phyloP scores from a whole-genome alignment of 2,888 invertebrate species.

The Maniola hyperantus region DNA sequence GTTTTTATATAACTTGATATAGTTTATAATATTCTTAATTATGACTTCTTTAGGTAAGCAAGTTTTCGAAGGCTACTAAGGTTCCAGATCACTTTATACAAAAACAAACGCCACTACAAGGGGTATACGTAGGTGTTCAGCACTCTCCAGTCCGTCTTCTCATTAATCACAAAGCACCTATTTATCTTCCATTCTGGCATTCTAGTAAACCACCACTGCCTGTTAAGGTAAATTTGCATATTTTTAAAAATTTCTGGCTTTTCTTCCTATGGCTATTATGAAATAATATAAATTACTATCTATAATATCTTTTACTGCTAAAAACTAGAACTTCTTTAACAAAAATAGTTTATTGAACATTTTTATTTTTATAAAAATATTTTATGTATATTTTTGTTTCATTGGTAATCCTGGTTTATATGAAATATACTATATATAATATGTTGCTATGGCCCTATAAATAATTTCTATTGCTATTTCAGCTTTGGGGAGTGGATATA shows the following conservation, averaged over 20 bases:
- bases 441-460: background rate
- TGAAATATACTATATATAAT: too few species aligned
- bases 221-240: conserved; percentile 65
- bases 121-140: conserved; percentile 77
- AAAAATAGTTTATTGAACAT: too few species aligned
- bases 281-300: too few species aligned
- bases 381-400: too few species aligned
- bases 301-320: too few species aligned
- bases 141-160: conserved; percentile 76
- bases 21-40: conserved; percentile 42
- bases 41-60: conserved; percentile 76
- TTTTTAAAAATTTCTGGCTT: too few species aligned
- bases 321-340: too few species aligned
- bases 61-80: conserved; percentile 82
- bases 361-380: too few species aligned
- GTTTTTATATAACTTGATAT: conserved; percentile 22
- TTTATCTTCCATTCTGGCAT: conserved; percentile 80
- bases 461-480: conserved; percentile 37
- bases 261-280: too few species aligned
- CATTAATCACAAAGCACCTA: conserved; percentile 81
- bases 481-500: conserved; percentile 79
- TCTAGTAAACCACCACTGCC: conserved; percentile 76
- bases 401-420: too few species aligned
- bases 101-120: conserved; percentile 76
- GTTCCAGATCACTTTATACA: conserved; percentile 82